Conservation (phyloP, 2,797 vertebrate species). For the Emys orbicularis region DNA sequence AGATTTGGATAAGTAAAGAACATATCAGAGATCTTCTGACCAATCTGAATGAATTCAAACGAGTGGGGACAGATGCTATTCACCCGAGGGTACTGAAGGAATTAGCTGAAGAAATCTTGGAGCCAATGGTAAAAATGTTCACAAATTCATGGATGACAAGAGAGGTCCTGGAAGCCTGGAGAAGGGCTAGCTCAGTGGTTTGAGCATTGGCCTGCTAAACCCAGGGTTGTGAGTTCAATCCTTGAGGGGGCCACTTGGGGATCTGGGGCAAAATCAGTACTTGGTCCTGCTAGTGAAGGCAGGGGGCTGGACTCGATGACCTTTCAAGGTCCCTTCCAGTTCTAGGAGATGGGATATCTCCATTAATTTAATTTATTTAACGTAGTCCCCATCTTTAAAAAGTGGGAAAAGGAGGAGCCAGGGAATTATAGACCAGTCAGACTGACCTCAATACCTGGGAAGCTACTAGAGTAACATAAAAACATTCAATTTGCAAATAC, state of each 20-base stretch:
- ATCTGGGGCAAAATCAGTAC: too few relatives aligned
- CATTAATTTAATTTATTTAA: too few relatives aligned
- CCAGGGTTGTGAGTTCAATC: too few relatives aligned
- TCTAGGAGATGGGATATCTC: too few relatives aligned
- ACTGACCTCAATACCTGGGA: neutral
- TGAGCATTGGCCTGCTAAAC: too few relatives aligned
- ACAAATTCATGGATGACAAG: neutral
- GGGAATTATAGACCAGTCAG: neutral
- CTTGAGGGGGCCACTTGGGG: too few relatives aligned
- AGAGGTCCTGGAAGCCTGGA: neutral
- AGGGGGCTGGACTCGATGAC: too few relatives aligned
- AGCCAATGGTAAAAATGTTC: neutral
- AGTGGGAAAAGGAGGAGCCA: neutral
- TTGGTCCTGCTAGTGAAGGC: too few relatives aligned
- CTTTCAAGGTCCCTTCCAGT: too few relatives aligned
- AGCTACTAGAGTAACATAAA: neutral
- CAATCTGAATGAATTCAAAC: neutral
- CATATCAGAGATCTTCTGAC: neutral
- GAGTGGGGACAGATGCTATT: neutral
- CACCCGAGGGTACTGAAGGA: neutral
- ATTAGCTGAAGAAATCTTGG: neutral
- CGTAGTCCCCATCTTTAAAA: neutral
- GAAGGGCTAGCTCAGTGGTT: too few relatives aligned
- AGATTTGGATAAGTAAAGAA: neutral
- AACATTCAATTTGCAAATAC: neutral